Percentiles rank a stretch among this genome's conserved stretches.
Conservation (phyloP, 2,888 invertebrate genomes). For the Hyles lineata region DNA sequence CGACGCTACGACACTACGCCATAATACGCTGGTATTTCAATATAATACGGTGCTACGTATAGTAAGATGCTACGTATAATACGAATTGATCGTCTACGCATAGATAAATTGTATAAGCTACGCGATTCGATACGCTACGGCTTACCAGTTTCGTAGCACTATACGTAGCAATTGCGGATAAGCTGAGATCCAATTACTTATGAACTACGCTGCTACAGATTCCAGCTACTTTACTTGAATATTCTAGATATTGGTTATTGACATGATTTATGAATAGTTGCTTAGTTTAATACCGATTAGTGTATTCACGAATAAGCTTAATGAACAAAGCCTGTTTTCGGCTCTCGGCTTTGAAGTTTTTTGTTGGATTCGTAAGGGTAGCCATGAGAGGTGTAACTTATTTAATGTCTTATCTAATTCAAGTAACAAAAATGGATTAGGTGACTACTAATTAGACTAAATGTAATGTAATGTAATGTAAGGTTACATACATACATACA, state of each 20-base stretch:
- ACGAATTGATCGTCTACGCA: constrained; percentile 16
- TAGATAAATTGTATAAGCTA: constrained; percentile 23
- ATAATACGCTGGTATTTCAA: neutral
- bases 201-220: constrained; percentile 18
- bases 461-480: no score
- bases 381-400: no score
- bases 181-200: constrained; percentile 24
- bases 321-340: no score
- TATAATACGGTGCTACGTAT: neutral
- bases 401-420: no score
- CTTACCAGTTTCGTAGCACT: constrained; percentile 23
- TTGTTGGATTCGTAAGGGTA: no score
- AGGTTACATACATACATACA: no score
- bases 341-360: no score
- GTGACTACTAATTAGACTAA: no score
- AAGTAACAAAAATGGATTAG: no score
- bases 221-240: neutral
- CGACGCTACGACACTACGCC: neutral
- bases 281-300: neutral
- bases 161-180: constrained; percentile 25
- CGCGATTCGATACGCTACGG: constrained; percentile 21
- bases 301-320: no score
- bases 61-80: neutral
- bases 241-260: neutral
- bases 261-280: neutral